Evolutionary conservation across 2,888 invertebrate genomes (phyloP), one percentile per base, ranked within the genome.

Genomic region (Tachina grossa): DNA sequence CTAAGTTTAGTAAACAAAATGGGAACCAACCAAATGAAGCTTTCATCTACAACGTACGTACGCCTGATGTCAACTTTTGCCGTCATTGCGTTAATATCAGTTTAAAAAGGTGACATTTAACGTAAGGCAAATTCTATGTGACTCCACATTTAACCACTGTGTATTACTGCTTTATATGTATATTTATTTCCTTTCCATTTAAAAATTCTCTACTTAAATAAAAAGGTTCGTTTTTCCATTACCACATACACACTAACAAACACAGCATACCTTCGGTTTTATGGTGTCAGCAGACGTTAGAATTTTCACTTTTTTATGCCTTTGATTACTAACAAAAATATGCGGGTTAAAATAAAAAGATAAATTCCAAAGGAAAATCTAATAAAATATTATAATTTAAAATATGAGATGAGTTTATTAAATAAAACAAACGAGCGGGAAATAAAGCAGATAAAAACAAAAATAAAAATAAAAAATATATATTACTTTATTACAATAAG

Each of bases 361-460:
- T 43, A 65, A 55, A 65, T 43, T 16, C 19, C 39, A n/a, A 2
- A 76, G 39, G 31, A 22, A 47, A 14, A 76, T 55, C 43, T 65
- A 59, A 22, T 19, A 68, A 57, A 69, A 59, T 69, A 61, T 57
- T 59, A 69, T 59, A 19, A 75, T 51, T 43, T 51, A 41, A 55
- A 61, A 78, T n/a, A 69, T 61, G 31, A 78, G 51, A 69, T 61
- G 51, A 78, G 51, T 69, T 61, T 51, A 78, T 78, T 78, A 51
- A 78, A 68, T 66, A 77, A 57, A 68, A 55, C 55, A 55, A 55
- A 51, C 51, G 19, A 51, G 19, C 51, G 31, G 13, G n/a, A 22
- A 76, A 31, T 31, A 31, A 31, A 6, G 0, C 13, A 66, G 39
- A 66, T 9, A 39, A 49, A 39, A 66, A 41, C 10, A 68, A 43